These are phyloP conservation scores for Odontomyia ornata DNA, from an alignment of 2,888 invertebrate species.

Conservation along the genomic window DNA sequence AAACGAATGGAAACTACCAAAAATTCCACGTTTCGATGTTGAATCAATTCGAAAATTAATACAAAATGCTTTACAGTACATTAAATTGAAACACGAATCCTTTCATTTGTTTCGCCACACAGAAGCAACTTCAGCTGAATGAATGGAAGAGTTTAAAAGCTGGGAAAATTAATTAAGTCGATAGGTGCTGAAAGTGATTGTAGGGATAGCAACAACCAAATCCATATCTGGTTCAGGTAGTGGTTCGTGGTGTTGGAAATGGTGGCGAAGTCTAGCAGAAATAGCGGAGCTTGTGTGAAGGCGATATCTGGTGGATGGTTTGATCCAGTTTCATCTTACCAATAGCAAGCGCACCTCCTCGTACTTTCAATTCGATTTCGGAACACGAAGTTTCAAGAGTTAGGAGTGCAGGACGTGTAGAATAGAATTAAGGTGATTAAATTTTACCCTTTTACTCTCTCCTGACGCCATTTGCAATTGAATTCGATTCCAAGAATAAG, in stretches of 20 bases:
- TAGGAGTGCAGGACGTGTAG: not conserved
- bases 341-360: not conserved
- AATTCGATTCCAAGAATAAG: not conserved
- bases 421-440: conserved; percentile 3
- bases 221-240: not conserved
- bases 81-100: conserved; percentile 31
- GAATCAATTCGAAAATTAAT: conserved; percentile 6
- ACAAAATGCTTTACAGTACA: conserved; percentile 18
- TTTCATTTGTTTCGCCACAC: conserved; percentile 18
- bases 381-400: too few relatives aligned
- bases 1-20: too few relatives aligned
- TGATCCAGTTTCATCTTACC: not conserved
- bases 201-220: too few relatives aligned
- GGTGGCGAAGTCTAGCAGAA: not conserved
- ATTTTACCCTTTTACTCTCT: not conserved
- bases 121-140: not conserved
- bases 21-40: too few relatives aligned
- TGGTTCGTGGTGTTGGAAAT: not conserved
- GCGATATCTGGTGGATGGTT: not conserved
- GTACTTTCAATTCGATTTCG: not conserved
- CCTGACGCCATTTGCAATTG: too few relatives aligned
- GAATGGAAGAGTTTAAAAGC: conserved; percentile 10
- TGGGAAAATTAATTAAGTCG: conserved; percentile 32
- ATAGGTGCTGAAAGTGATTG: conserved; percentile 7
- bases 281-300: too few relatives aligned